Conservation (phyloP, 1,140 invertebrate genomes). For the Liolophura sinensis region DNA sequence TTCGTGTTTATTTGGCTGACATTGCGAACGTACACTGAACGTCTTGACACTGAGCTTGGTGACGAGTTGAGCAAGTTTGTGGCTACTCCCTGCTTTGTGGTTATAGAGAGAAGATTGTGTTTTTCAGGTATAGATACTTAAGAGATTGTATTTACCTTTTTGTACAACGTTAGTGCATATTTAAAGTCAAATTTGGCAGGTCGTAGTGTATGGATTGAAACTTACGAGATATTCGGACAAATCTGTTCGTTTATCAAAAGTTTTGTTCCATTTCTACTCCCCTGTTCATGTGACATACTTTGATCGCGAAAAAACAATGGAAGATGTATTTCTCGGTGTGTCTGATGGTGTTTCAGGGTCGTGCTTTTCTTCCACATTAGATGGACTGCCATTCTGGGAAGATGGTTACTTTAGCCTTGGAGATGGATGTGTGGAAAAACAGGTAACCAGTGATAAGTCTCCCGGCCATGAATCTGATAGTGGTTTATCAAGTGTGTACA, state of each 20-base stretch:
- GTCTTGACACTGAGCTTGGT: not conserved
- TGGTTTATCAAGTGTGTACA: conserved; percentile 19
- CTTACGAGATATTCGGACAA: not conserved
- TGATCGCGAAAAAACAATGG: conserved; percentile 13
- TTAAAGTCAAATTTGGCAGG: not conserved
- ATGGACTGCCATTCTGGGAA: conserved; percentile 28
- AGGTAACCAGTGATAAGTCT: conserved; percentile 24
- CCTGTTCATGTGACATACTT: not conserved
- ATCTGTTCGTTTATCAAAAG: not conserved
- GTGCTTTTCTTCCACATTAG: conserved; percentile 11
- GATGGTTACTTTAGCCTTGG: conserved; percentile 22
- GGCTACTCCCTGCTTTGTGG: not conserved
- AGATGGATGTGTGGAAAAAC: conserved; percentile 11
- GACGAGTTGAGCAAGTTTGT: too few species aligned
- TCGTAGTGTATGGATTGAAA: not conserved
- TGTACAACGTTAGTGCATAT: not conserved
- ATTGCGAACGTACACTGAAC: conserved; percentile 4
- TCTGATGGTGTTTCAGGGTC: conserved; percentile 21
- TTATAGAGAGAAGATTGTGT: not conserved
- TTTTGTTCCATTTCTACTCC: conserved; percentile 3
- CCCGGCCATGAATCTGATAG: conserved; percentile 49
- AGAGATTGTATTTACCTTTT: not conserved
- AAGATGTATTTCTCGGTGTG: conserved; percentile 11
- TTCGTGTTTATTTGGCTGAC: not conserved
- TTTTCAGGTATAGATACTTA: too few species aligned